Evolutionary conservation across 2,888 invertebrate species (phyloP).

Genomic region (Lypha dubia): DNA sequence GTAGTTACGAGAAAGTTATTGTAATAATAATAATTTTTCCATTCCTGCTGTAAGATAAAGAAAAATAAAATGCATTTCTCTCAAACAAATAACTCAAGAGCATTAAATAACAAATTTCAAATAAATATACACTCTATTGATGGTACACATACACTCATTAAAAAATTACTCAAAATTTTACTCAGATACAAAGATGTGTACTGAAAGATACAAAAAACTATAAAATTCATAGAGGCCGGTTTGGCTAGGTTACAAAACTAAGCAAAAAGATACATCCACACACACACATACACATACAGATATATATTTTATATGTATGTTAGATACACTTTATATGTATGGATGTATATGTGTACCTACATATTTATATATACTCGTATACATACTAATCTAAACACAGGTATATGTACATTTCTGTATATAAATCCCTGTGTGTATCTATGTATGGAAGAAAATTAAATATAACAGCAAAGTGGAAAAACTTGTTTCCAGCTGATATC

Average conservation of each 20-base stretch:
- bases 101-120: neutral
- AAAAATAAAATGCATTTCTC: neutral
- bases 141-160: constrained; percentile 1
- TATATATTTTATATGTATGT: neutral
- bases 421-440: neutral
- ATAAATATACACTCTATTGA: constrained; percentile 5
- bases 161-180: constrained; percentile 33
- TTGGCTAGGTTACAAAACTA: constrained; percentile 69
- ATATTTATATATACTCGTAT: neutral
- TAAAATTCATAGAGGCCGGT: constrained; percentile 67
- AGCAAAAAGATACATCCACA: constrained; percentile 43
- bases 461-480: constrained; percentile 69
- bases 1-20: no score
- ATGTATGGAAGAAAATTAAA: constrained; percentile 41
- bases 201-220: constrained; percentile 37
- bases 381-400: neutral
- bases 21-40: no score
- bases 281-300: neutral
- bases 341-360: neutral
- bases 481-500: constrained; percentile 73
- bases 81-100: constrained; percentile 28
- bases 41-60: no score
- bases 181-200: constrained; percentile 10
- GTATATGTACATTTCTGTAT: no score
- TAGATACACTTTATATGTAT: neutral